Evolutionary conservation across 1,140 invertebrate genomes (phyloP).

Genomic region (Lasaia peninsularis): DNA sequence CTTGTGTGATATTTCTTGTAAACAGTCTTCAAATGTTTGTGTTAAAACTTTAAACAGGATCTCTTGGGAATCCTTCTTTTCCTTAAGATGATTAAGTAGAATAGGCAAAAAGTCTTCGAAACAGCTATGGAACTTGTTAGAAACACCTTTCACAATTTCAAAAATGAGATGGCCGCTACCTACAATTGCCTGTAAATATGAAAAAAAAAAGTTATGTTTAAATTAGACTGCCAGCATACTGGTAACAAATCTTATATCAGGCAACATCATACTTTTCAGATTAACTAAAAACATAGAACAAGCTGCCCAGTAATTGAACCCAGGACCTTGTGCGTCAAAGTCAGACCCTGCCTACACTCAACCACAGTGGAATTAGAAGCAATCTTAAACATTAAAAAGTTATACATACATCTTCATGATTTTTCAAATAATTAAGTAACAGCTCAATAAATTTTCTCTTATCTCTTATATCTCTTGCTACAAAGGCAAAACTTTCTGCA

Average conservation of each 20-base stretch:
- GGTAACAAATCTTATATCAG: too few species aligned
- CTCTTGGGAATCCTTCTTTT: constrained; percentile 75
- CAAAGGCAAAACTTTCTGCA: constrained; percentile 95
- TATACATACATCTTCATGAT: constrained; percentile 82
- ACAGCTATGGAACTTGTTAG: constrained; percentile 89
- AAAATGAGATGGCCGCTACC: constrained; percentile 91
- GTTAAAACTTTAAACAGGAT: constrained; percentile 81
- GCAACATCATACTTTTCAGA: too few species aligned
- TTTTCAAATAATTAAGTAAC: constrained; percentile 82
- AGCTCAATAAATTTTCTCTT: constrained; percentile 85
- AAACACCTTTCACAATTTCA: constrained; percentile 89
- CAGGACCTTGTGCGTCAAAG: too few species aligned
- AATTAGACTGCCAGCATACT: too few species aligned
- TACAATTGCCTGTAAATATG: constrained; percentile 77
- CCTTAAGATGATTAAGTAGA: constrained; percentile 79
- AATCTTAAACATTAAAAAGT: constrained; percentile 22
- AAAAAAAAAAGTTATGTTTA: constrained; percentile 10
- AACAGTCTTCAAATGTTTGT: constrained; percentile 79
- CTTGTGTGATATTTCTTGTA: constrained; percentile 78
- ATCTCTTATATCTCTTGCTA: constrained; percentile 91
- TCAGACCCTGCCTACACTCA: too few species aligned
- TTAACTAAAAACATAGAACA: too few species aligned
- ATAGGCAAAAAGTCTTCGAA: constrained; percentile 81
- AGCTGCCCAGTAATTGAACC: too few species aligned
- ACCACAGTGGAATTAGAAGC: too few species aligned